Conservation (phyloP, 1,140 invertebrate species). For the Macrobrachium nipponense region DNA sequence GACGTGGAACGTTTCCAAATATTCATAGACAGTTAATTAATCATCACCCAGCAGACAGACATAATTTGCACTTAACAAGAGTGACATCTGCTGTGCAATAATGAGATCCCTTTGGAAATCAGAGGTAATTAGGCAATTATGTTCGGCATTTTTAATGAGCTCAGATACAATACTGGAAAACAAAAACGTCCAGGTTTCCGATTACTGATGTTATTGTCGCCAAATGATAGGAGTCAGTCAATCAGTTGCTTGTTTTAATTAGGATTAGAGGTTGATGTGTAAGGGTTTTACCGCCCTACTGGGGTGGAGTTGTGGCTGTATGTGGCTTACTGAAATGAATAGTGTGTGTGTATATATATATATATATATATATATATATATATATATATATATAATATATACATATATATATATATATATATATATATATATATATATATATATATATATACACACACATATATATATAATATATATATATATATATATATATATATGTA, state of each 20-base stretch:
- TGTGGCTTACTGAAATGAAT: too few relatives aligned
- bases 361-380: conserved; percentile 16
- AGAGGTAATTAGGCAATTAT: too few relatives aligned
- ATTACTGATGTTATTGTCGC: not conserved
- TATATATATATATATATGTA: not conserved
- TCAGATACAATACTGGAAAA: too few relatives aligned
- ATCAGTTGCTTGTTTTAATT: not conserved
- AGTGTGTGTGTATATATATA: not conserved
- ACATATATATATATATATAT: conserved; percentile 12
- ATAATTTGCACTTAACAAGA: too few relatives aligned
- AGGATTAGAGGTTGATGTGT: not conserved
- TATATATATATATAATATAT: not conserved
- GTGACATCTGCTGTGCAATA: too few relatives aligned
- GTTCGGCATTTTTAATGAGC: too few relatives aligned
- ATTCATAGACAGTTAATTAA: too few relatives aligned
- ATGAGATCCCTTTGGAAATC: too few relatives aligned
- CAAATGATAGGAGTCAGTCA: not conserved
- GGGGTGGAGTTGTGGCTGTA: too few relatives aligned
- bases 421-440: conserved; percentile 20
- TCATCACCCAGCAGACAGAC: too few relatives aligned
- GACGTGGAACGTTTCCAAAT: too few relatives aligned
- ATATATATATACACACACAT: not conserved
- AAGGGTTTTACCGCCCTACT: too few relatives aligned
- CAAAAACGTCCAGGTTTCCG: not conserved
- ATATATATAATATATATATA: conserved; percentile 9